These are phyloP conservation scores for Dasypolia templi DNA, from an alignment of 2,888 invertebrate genomes.

Conservation along the genomic window DNA sequence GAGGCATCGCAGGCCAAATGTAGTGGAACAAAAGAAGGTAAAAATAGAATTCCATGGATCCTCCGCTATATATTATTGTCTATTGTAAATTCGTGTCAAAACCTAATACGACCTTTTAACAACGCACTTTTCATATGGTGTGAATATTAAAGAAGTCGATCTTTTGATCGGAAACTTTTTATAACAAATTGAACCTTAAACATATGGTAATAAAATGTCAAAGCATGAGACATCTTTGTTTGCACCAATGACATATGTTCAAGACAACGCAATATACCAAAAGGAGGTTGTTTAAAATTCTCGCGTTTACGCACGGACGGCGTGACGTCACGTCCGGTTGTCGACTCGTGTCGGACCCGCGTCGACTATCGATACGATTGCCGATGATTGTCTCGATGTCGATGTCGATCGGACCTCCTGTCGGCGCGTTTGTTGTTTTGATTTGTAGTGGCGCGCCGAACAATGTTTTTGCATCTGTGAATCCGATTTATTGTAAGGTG, in stretches of 20 bases:
- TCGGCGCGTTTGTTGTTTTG: conserved; percentile 87
- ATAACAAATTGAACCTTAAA: conserved; percentile 75
- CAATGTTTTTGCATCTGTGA: conserved; percentile 81
- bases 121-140: conserved; percentile 82
- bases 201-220: conserved; percentile 71
- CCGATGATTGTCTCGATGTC: conserved; percentile 80
- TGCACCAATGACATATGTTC: conserved; percentile 84
- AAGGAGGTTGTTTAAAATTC: conserved; percentile 89
- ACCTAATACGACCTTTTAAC: conserved; percentile 84
- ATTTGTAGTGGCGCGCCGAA: conserved; percentile 83
- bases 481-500: conserved; percentile 65
- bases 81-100: conserved; percentile 82
- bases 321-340: conserved; percentile 88
- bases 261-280: conserved; percentile 84
- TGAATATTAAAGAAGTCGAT: conserved; percentile 82
- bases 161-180: conserved; percentile 63
- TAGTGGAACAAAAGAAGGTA: conserved; percentile 69
- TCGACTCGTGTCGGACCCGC: conserved; percentile 72
- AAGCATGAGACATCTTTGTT: conserved; percentile 76
- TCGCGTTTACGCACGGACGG: conserved; percentile 84
- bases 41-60: conserved; percentile 73
- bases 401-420: conserved; percentile 87
- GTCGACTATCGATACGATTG: conserved; percentile 77
- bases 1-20: conserved; percentile 38
- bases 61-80: conserved; percentile 68